Conservation (phyloP, 2,113 vertebrate species). For the Neogobius melanostomus region DNA sequence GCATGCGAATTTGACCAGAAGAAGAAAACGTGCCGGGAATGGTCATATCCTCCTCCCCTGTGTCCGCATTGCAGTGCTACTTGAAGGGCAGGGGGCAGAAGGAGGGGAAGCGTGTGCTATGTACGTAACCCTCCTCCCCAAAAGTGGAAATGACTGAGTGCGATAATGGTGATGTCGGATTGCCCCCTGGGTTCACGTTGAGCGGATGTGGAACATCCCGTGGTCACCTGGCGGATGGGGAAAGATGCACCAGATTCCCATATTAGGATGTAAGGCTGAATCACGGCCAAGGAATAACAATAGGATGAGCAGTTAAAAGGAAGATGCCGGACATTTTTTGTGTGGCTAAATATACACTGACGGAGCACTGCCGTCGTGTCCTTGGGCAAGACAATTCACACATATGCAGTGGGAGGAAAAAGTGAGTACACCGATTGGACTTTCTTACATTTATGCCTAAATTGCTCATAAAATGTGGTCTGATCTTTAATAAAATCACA, state of each 20-base stretch:
- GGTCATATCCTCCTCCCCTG: constrained; percentile 40
- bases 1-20: constrained; percentile 45
- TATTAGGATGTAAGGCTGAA: constrained; percentile 20
- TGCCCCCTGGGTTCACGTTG: constrained; percentile 32
- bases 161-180: constrained; percentile 44
- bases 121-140: constrained; percentile 30
- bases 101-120: constrained; percentile 50
- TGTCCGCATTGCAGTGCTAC: constrained; percentile 64
- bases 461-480: too few relatives aligned
- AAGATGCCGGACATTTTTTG: constrained; percentile 32
- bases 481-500: too few relatives aligned
- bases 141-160: constrained; percentile 54
- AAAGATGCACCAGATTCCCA: constrained; percentile 25
- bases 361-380: not conserved
- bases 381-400: not conserved
- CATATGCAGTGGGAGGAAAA: not conserved
- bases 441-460: too few relatives aligned
- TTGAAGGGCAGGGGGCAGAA: constrained; percentile 44
- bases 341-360: not conserved
- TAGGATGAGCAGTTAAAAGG: constrained; percentile 40
- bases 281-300: constrained; percentile 20
- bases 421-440: too few relatives aligned
- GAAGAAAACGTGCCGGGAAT: constrained; percentile 64
- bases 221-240: constrained; percentile 50
- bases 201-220: constrained; percentile 61